Percentiles rank a stretch among this genome's conserved stretches.
Conservation (phyloP, 2,888 invertebrate species). For the Lithosia quadra region DNA sequence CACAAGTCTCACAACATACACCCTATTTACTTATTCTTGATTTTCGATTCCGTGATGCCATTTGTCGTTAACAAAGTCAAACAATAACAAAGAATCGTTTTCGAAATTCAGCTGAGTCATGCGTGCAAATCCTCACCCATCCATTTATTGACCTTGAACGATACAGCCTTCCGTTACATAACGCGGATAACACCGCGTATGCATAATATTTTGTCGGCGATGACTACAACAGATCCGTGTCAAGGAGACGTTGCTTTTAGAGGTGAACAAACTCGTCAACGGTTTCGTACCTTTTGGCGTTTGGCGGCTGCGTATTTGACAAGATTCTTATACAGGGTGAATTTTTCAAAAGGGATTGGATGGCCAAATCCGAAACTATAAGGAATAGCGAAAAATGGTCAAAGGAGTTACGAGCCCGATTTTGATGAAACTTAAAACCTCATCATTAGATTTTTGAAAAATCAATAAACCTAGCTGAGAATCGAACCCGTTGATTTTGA, state of each 20-base stretch:
- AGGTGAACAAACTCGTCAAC: conserved; percentile 28
- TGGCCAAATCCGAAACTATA: too few relatives aligned
- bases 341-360: too few relatives aligned
- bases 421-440: too few relatives aligned
- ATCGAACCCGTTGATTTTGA: too few relatives aligned
- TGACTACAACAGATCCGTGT: conserved; percentile 24
- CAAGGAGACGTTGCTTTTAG: conserved; percentile 27
- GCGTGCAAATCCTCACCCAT: background rate
- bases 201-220: background rate
- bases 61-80: background rate
- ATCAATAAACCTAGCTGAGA: too few relatives aligned
- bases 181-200: background rate
- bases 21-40: too few relatives aligned
- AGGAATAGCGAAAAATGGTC: too few relatives aligned
- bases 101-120: background rate
- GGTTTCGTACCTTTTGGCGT: conserved; percentile 11
- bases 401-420: too few relatives aligned
- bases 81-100: background rate
- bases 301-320: background rate
- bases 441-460: too few relatives aligned
- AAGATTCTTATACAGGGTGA: too few relatives aligned
- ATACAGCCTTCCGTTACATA: conserved; percentile 20
- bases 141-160: conserved; percentile 7
- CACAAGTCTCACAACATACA: too few relatives aligned
- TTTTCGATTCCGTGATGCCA: background rate